phyloP scores from a whole-genome alignment of 2,113 vertebrate species.

The Spea bombifrons region DNA sequence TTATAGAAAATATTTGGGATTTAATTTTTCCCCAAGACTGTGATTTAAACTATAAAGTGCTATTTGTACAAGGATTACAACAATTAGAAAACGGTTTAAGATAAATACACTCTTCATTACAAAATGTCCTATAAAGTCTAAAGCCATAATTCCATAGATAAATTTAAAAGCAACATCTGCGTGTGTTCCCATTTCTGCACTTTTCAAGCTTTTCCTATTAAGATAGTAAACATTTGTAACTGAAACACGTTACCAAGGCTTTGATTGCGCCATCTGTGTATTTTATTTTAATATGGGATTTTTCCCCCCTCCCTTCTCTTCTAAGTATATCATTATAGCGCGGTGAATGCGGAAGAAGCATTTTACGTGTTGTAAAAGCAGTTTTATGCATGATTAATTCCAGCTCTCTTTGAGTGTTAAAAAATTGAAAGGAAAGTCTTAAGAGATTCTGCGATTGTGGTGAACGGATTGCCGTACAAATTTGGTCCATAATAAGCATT shows the following conservation, averaged over 20 bases:
- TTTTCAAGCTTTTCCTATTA: neutral
- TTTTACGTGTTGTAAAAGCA: neutral
- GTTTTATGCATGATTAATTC: constrained; percentile 15
- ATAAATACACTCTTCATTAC: neutral
- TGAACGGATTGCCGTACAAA: too few species aligned
- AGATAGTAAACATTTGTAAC: constrained; percentile 10
- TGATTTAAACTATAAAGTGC: neutral
- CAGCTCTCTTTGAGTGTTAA: neutral
- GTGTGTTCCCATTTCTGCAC: neutral
- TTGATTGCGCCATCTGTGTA: neutral
- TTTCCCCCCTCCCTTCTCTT: neutral
- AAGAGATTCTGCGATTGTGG: too few species aligned
- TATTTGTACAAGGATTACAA: neutral
- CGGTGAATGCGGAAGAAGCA: neutral
- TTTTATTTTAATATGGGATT: neutral
- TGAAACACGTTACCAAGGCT: neutral
- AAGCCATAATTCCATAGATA: neutral
- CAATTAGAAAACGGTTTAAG: neutral
- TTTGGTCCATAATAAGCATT: too few species aligned
- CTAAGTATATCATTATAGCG: neutral
- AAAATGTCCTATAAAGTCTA: neutral
- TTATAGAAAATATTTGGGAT: neutral
- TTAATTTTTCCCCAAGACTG: neutral
- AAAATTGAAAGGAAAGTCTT: too few species aligned
- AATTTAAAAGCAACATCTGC: neutral